A percentile compares a stretch with the other conserved stretches of the same genome.
phyloP scores from a whole-genome alignment of 92 coral and sea anemone genomes.

The Palythoa grandis region DNA sequence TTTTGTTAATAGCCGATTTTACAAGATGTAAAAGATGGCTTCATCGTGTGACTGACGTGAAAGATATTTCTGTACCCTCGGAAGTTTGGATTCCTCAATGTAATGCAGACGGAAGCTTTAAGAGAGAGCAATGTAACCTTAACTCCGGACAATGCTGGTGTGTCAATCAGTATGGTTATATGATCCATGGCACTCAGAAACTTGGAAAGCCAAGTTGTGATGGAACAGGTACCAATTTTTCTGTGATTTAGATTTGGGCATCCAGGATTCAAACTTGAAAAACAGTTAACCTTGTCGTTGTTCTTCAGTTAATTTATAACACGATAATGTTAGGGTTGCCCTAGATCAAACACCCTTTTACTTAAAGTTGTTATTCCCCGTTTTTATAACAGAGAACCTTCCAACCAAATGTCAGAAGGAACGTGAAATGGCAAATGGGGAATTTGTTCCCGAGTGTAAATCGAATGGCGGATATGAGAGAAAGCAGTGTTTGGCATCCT shows the following conservation, averaged over 20 bases:
- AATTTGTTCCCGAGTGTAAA: conserved; percentile 70
- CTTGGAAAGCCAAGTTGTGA: conserved; percentile 54
- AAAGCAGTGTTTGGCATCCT: conserved; percentile 74
- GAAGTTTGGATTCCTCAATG: conserved; percentile 79
- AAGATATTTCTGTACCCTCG: conserved; percentile 28
- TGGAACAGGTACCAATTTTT: conserved; percentile 21
- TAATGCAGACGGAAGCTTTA: conserved; percentile 70
- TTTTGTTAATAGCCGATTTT: conserved; percentile 8
- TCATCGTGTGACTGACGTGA: conserved; percentile 15
- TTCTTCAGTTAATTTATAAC: too few relatives aligned
- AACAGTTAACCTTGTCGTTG: neutral
- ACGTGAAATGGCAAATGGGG: conserved; percentile 56
- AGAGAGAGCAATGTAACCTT: conserved; percentile 68
- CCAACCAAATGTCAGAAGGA: conserved; percentile 79
- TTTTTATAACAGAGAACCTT: conserved; percentile 14
- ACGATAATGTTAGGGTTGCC: too few relatives aligned
- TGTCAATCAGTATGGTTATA: conserved; percentile 45
- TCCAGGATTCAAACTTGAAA: too few relatives aligned
- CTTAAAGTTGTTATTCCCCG: neutral
- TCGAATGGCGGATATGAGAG: conserved; percentile 72
- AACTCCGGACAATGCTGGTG: conserved; percentile 79
- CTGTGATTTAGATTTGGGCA: neutral
- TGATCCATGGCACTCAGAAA: conserved; percentile 49
- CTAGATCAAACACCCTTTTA: too few relatives aligned
- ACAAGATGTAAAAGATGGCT: conserved; percentile 35